Percentiles rank a stretch among this genome's conserved stretches.
Evolutionary conservation across 2,888 invertebrate species (phyloP).

Genomic region (Electrophaes corylata): DNA sequence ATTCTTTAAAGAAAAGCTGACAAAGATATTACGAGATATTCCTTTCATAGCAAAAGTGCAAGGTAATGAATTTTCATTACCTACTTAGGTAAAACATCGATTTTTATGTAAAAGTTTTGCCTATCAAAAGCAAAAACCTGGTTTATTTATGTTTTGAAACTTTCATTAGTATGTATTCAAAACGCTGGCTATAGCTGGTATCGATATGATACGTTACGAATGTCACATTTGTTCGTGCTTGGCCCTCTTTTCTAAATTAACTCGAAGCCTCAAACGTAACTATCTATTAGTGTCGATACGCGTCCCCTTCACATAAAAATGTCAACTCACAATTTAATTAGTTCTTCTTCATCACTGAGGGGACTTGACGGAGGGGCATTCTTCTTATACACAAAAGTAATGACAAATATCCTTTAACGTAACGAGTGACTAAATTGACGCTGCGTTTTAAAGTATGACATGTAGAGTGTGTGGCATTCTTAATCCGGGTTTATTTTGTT

Average conservation of each 20-base stretch:
- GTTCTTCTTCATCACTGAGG: slow-evolving; percentile 27
- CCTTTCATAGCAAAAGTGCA: background rate
- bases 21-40: no score
- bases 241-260: no score
- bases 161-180: no score
- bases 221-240: no score
- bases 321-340: slow-evolving; percentile 37
- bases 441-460: slow-evolving; percentile 9
- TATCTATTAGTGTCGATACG: slow-evolving; percentile 40
- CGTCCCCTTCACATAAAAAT: slow-evolving; percentile 30
- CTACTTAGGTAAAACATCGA: no score
- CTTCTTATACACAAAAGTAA: slow-evolving; percentile 30
- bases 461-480: slow-evolving; percentile 38
- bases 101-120: no score
- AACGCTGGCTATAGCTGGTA: no score
- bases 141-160: no score
- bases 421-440: slow-evolving; percentile 39
- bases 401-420: slow-evolving; percentile 32
- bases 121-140: no score
- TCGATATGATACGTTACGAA: no score
- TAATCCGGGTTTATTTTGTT: slow-evolving; percentile 30
- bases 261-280: slow-evolving; percentile 8
- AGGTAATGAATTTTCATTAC: background rate
- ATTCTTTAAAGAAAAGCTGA: slow-evolving; percentile 5
- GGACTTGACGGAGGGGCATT: slow-evolving; percentile 27